Conservation (phyloP, 2,888 invertebrate species). For the Ormia ochracea region DNA sequence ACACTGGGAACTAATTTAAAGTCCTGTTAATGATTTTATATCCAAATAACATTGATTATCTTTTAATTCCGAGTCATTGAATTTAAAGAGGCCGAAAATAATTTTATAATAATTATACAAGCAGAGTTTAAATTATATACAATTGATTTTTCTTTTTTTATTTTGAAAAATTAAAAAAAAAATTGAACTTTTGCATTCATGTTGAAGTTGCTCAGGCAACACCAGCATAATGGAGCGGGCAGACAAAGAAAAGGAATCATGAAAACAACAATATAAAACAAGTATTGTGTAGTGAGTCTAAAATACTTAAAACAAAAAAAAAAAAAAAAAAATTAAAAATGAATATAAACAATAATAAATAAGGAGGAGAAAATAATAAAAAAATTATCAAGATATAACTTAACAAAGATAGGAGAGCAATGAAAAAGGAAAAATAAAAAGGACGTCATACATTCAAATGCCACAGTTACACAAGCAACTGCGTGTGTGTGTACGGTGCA, state of each 20-base stretch:
- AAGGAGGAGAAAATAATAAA: neutral
- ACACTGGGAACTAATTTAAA: neutral
- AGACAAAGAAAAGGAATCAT: slow-evolving; percentile 20
- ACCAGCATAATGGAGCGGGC: slow-evolving; percentile 15
- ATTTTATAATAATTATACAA: neutral
- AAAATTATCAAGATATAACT: slow-evolving; percentile 24
- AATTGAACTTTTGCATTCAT: neutral
- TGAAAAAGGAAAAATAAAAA: neutral
- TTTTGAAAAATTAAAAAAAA: slow-evolving; percentile 2
- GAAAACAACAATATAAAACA: slow-evolving; percentile 8
- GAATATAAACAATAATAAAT: slow-evolving; percentile 18
- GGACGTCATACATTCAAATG: neutral
- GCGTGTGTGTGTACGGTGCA: neutral
- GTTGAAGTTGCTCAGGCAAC: slow-evolving; percentile 31
- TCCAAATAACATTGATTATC: neutral
- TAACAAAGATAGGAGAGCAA: slow-evolving; percentile 19
- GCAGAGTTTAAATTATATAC: slow-evolving; percentile 16
- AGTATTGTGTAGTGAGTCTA: neutral
- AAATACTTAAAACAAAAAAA: too few species aligned
- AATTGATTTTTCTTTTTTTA: neutral
- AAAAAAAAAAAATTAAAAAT: neutral
- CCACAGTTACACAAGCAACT: neutral
- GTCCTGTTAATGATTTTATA: neutral
- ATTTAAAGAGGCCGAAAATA: slow-evolving; percentile 17
- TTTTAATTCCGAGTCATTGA: slow-evolving; percentile 7